Percentiles rank a stretch among this genome's conserved stretches.
These are phyloP conservation scores for Macrobrachium nipponense DNA, from an alignment of 1,140 invertebrate species.

Conservation along the genomic window DNA sequence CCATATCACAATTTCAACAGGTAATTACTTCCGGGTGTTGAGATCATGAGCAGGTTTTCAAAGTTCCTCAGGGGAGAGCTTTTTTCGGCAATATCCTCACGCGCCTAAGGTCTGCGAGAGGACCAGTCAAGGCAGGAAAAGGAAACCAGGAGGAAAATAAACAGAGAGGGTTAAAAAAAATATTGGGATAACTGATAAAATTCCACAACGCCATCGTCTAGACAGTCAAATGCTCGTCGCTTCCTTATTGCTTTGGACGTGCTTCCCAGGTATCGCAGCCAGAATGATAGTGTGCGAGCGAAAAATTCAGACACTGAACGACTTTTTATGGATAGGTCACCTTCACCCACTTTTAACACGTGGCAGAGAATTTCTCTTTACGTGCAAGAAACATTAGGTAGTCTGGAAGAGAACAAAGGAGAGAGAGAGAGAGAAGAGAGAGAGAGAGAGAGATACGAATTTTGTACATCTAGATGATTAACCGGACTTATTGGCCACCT, in stretches of 20 bases:
- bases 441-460: slow-evolving; percentile 3
- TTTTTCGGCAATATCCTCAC: not conserved
- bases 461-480: not conserved
- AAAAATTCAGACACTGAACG: slow-evolving; percentile 8
- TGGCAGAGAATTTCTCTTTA: slow-evolving; percentile 40
- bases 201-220: too few species aligned
- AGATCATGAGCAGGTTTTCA: not conserved
- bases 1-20: not conserved
- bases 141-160: too few species aligned
- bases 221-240: too few species aligned
- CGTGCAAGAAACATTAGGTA: not conserved
- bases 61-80: not conserved
- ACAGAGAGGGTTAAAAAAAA: too few species aligned
- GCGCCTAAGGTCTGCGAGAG: not conserved
- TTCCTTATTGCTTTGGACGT: too few species aligned
- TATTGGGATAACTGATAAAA: too few species aligned
- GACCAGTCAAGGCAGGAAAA: not conserved
- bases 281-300: not conserved
- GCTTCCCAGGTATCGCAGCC: not conserved
- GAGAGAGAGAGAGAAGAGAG: slow-evolving; percentile 17
- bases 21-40: slow-evolving; percentile 13
- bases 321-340: slow-evolving; percentile 38
- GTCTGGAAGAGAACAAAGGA: not conserved
- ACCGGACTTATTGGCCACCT: too few species aligned
- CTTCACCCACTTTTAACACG: slow-evolving; percentile 53